A percentile compares a stretch with the other conserved stretches of the same genome.
Conservation (phyloP, 2,797 vertebrate species). For the Eremophila alpestris region DNA sequence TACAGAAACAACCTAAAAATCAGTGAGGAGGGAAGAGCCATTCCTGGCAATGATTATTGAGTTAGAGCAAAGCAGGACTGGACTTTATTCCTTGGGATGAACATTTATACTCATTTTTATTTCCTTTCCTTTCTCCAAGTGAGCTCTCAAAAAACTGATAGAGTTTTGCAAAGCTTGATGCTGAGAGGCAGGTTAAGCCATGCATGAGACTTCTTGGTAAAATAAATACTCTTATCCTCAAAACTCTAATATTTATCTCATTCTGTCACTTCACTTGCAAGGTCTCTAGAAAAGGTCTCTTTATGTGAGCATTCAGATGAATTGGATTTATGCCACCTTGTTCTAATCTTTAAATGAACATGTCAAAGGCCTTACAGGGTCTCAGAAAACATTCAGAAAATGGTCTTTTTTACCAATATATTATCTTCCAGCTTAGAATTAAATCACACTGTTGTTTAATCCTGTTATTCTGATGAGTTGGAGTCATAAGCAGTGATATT, state of each 20-base stretch:
- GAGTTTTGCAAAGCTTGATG: conserved; percentile 47
- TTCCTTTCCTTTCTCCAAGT: conserved; percentile 44
- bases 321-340: conserved; percentile 69
- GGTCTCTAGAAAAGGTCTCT: conserved; percentile 56
- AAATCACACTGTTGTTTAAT: conserved; percentile 56
- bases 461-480: conserved; percentile 3
- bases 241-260: conserved; percentile 72
- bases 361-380: conserved; percentile 65
- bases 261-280: conserved; percentile 52
- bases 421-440: conserved; percentile 62
- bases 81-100: conserved; percentile 43
- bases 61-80: not conserved
- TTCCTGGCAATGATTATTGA: conserved; percentile 13
- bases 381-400: conserved; percentile 67
- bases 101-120: conserved; percentile 22
- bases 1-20: not conserved
- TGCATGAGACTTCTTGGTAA: conserved; percentile 57
- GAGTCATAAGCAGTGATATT: not conserved
- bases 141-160: conserved; percentile 31
- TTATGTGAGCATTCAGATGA: conserved; percentile 55
- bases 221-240: conserved; percentile 64
- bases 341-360: conserved; percentile 67
- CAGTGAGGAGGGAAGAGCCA: not conserved
- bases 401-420: conserved; percentile 45
- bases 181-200: conserved; percentile 69